phyloP scores from a whole-genome alignment of 2,797 vertebrate species.

The Mus caroli region DNA sequence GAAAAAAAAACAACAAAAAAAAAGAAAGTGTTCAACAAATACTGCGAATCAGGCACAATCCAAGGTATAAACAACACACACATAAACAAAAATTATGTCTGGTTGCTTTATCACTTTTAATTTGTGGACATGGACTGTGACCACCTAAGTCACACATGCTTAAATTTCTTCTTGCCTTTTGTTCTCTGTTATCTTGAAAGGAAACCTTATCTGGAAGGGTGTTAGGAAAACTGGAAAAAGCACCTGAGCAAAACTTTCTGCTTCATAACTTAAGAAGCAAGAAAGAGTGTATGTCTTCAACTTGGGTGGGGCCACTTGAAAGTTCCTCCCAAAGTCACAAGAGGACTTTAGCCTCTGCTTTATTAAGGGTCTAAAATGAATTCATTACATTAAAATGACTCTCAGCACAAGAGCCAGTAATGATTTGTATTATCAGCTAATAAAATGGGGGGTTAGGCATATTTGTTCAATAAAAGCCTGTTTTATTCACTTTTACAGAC shows the following conservation, averaged over 20 bases:
- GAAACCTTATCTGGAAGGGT: slow-evolving; percentile 29
- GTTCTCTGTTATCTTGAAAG: neutral
- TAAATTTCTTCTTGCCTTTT: slow-evolving; percentile 30
- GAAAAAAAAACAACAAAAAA: too few relatives aligned
- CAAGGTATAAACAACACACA: neutral
- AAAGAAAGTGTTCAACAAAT: slow-evolving; percentile 42
- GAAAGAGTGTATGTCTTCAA: slow-evolving; percentile 11
- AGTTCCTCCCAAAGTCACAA: slow-evolving; percentile 56
- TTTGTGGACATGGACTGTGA: slow-evolving; percentile 49
- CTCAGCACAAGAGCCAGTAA: slow-evolving; percentile 63
- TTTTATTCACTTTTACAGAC: slow-evolving; percentile 65
- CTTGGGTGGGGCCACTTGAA: slow-evolving; percentile 31
- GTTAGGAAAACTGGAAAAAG: slow-evolving; percentile 52
- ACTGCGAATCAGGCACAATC: neutral
- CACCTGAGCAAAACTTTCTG: slow-evolving; percentile 38
- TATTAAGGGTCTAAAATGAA: slow-evolving; percentile 66
- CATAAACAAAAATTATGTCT: neutral
- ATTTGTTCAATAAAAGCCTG: slow-evolving; percentile 70
- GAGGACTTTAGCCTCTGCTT: slow-evolving; percentile 40
- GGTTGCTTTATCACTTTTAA: slow-evolving; percentile 21
- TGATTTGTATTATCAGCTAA: slow-evolving; percentile 75
- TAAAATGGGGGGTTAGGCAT: slow-evolving; percentile 65
- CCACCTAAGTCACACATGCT: neutral
- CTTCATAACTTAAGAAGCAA: slow-evolving; percentile 64
- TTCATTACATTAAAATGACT: slow-evolving; percentile 70